Evolutionary conservation across 1,140 invertebrate genomes (phyloP).

Genomic region (Ceratitis capitata): DNA sequence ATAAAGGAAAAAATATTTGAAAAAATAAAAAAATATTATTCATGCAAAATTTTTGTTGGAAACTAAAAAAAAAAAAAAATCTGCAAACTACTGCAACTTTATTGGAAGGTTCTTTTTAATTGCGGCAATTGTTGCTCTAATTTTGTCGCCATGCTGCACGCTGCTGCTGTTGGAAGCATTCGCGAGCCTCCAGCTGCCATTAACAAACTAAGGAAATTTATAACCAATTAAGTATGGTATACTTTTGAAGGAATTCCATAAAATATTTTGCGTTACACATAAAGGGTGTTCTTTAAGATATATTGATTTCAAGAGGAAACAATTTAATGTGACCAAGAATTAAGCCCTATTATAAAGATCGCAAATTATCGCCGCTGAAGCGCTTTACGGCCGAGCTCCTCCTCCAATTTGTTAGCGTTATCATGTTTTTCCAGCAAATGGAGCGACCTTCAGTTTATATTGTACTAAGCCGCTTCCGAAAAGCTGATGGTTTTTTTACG

Average conservation of each 20-base stretch:
- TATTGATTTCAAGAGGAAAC: no score
- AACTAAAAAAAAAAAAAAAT: not conserved
- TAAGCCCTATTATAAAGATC: no score
- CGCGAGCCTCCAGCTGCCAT: not conserved
- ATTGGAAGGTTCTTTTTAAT: not conserved
- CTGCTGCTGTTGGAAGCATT: not conserved
- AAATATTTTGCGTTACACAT: not conserved
- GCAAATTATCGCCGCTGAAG: no score
- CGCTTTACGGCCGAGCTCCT: no score
- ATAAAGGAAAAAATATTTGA: not conserved
- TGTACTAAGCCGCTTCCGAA: no score
- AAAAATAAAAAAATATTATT: not conserved
- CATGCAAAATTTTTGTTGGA: not conserved
- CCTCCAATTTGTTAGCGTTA: no score
- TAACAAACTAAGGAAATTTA: not conserved
- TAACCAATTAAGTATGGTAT: not conserved
- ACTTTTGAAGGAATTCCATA: not conserved
- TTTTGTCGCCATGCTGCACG: not conserved
- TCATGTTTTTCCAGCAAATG: no score
- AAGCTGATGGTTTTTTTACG: no score
- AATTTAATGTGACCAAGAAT: no score
- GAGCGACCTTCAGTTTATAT: no score
- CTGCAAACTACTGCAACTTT: not conserved
- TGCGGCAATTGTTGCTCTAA: not conserved
- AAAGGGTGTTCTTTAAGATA: no score